These are phyloP conservation scores for Protobothrops mucrosquamatus DNA, from an alignment of 2,113 vertebrate species.

Conservation along the genomic window DNA sequence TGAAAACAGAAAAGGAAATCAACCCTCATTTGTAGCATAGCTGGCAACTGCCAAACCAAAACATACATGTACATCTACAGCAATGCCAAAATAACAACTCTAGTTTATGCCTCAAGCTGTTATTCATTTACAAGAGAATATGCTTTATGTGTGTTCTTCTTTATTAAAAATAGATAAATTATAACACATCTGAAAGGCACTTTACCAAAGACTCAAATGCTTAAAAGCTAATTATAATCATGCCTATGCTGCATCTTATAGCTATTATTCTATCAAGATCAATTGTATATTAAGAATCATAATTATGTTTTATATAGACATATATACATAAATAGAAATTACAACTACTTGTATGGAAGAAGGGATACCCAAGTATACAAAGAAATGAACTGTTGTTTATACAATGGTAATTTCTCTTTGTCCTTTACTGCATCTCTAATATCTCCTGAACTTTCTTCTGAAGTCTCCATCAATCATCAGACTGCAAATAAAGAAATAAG, in stretches of 20 bases:
- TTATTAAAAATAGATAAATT: constrained; percentile 34
- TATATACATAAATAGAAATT: background rate
- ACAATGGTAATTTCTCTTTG: background rate
- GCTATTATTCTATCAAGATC: background rate
- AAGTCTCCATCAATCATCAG: background rate
- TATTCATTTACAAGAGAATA: constrained; percentile 54
- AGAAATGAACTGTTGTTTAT: background rate
- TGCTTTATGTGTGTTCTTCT: constrained; percentile 46
- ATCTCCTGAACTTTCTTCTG: background rate
- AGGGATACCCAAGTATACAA: background rate
- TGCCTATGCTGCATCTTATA: rapidly evolving
- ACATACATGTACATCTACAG: constrained; percentile 55
- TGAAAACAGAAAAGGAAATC: constrained; percentile 56
- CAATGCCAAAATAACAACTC: constrained; percentile 66
- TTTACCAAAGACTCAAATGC: constrained; percentile 22
- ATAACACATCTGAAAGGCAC: constrained; percentile 21
- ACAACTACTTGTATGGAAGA: background rate
- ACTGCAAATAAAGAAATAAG: background rate
- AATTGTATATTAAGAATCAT: background rate
- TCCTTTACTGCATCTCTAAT: background rate
- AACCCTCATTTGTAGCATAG: constrained; percentile 54
- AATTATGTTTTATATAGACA: background rate
- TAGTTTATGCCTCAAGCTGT: constrained; percentile 66
- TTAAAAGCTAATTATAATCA: constrained; percentile 19
- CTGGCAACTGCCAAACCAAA: constrained; percentile 54